Base-by-base conservation (phyloP, 1,140 invertebrate genomes). In the Atta cephalotes region DNA sequence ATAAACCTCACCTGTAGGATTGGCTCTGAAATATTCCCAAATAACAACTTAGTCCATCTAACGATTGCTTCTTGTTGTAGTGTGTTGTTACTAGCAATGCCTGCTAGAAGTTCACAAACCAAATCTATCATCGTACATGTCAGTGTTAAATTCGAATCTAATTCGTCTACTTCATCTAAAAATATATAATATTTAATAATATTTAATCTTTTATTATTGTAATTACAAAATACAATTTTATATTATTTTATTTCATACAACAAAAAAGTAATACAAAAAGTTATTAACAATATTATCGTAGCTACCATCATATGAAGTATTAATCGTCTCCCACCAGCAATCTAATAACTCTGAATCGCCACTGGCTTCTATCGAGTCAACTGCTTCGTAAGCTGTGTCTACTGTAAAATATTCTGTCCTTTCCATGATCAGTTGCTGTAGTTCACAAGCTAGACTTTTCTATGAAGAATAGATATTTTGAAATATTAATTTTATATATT, bases 341-440 rank as follows among this genome's bases (percentile, higher is more conserved):
- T 82, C 78, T 53, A 94, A 51, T 51, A 94, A 89, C 60, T 94
- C 93, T 12, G 92, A 93, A 76, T 94, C 93, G n/a, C 91, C 91
- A 80, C 72, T 92, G 25, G 88, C 90, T 82, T 94, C 94, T 9
- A 92, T 90, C 0, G 92, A 92, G 74, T 95, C 94, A n/a, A 94
- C 93, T 21, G 94, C 94, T 87, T 95, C 94, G 18, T 94, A 95
- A 72, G 94, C 94, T 72, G 94, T 94, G 58, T 95, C 94, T n/a
- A 95, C 93, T 0, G 89, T 91, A 87, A 89, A 95, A 81, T 94
- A 94, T 39, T 94, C 93, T 9, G 89, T 92, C 84, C 93, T 92
- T 82, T 94, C 94, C 25, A 91, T 88, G 9, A 95, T 89, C 25
- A 95, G 74, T 72, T 94, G 90, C 58, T 93, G 88, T 5, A 95